phyloP scores from a whole-genome alignment of 2,888 invertebrate species.

The Neria commutata region DNA sequence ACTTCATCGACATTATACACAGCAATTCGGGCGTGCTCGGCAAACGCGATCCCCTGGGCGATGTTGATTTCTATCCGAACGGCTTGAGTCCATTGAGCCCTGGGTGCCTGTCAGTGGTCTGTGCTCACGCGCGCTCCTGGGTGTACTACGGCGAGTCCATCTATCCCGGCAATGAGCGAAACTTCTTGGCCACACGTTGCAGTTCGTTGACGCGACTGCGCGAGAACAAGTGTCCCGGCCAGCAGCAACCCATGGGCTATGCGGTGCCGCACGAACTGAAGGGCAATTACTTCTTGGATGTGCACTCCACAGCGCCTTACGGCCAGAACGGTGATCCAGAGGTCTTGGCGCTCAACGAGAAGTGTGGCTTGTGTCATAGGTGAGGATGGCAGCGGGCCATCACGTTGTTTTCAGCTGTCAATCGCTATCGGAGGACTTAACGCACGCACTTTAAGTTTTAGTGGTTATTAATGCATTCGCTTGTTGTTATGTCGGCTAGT shows the following conservation, averaged over 20 bases:
- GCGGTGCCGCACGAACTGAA: constrained; percentile 43
- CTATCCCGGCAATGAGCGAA: constrained; percentile 58
- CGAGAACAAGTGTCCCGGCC: constrained; percentile 44
- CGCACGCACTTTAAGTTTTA: no score
- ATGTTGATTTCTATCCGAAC: constrained; percentile 60
- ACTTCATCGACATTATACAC: constrained; percentile 59
- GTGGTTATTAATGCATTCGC: no score
- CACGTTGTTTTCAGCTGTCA: no score
- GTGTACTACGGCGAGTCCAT: constrained; percentile 54
- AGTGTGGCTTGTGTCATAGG: constrained; percentile 17
- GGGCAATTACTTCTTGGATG: constrained; percentile 58
- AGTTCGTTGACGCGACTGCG: constrained; percentile 48
- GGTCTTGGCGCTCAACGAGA: background rate
- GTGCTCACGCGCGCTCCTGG: constrained; percentile 57
- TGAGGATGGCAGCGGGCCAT: no score
- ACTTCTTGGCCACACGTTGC: constrained; percentile 54
- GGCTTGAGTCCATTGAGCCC: constrained; percentile 50
- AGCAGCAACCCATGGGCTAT: constrained; percentile 53
- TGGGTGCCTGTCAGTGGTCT: constrained; percentile 49
- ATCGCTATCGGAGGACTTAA: no score
- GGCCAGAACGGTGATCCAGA: constrained; percentile 37
- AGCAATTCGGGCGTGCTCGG: constrained; percentile 58
- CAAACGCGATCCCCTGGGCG: constrained; percentile 55
- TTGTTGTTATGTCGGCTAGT: no score
- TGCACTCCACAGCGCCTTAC: constrained; percentile 44